Conservation (phyloP, 2,113 vertebrate genomes). For the Rafetus swinhoei region DNA sequence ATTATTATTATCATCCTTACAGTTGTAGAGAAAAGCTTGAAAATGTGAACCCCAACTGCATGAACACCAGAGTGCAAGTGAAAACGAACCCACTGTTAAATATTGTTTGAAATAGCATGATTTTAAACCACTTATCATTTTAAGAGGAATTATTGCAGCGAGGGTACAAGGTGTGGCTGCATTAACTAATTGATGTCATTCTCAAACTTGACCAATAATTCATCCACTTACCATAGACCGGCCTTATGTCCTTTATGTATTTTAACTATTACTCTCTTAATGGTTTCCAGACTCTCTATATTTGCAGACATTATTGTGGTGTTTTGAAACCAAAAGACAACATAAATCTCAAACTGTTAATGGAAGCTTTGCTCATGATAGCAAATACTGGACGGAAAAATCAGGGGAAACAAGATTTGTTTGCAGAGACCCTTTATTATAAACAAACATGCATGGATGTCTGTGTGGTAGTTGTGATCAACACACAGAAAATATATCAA, state of each 20-base stretch:
- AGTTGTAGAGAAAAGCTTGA: fast-evolving
- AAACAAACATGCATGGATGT: conserved; percentile 1
- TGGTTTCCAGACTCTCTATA: fast-evolving
- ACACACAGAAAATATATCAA: background rate
- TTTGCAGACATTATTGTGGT: background rate
- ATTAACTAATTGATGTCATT: background rate
- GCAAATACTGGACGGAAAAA: background rate
- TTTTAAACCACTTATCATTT: background rate
- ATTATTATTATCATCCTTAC: background rate
- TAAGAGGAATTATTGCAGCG: fast-evolving
- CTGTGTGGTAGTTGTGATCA: background rate
- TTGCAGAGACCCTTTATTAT: conserved; percentile 15
- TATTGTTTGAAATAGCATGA: background rate
- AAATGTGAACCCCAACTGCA: background rate
- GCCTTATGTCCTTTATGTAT: background rate
- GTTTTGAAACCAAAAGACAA: background rate
- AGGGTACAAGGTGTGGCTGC: fast-evolving
- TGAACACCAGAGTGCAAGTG: background rate
- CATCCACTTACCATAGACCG: background rate
- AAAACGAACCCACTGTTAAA: background rate
- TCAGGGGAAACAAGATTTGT: background rate
- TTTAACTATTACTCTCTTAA: background rate
- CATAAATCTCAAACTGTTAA: fast-evolving
- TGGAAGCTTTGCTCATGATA: background rate
- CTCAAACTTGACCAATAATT: background rate